A percentile compares a stretch with the other conserved stretches of the same genome.
Evolutionary conservation across 2,888 invertebrate genomes (phyloP).

Genomic region (Xestia ashworthii): DNA sequence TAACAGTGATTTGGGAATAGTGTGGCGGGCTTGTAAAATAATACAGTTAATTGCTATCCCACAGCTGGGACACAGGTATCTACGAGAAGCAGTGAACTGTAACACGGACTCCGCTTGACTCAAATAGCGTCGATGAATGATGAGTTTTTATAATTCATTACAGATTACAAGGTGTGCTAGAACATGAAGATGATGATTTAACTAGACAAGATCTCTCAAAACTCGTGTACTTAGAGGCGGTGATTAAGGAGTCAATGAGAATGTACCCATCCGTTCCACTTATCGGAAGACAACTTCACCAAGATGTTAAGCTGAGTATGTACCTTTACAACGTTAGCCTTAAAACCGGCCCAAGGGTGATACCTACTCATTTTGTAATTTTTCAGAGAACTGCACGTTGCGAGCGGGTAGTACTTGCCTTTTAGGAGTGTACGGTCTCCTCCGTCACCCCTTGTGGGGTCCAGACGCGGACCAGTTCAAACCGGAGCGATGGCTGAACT

Average conservation of each 20-base stretch:
- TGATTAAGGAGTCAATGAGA: not conserved
- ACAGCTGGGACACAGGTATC: not conserved
- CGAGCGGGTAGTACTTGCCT: not conserved
- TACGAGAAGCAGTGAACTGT: not conserved
- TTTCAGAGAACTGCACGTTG: slow-evolving; percentile 1
- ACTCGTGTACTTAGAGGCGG: not conserved
- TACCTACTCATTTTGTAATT: not conserved
- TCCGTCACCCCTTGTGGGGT: slow-evolving; percentile 78
- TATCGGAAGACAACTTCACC: not conserved
- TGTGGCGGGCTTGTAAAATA: no score
- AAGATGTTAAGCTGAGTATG: not conserved
- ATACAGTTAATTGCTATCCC: not conserved
- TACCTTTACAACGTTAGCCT: not conserved
- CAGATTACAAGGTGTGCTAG: not conserved
- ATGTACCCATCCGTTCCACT: not conserved
- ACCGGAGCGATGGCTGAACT: slow-evolving; percentile 78
- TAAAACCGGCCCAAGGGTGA: not conserved
- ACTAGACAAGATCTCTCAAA: not conserved
- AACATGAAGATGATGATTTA: not conserved
- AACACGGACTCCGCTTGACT: not conserved
- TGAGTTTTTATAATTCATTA: not conserved
- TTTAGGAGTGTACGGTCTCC: slow-evolving; percentile 49
- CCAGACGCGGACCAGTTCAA: slow-evolving; percentile 74
- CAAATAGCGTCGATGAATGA: not conserved
- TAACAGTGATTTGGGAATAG: no score